Percentiles rank a stretch among this genome's conserved stretches.
phyloP scores from a whole-genome alignment of 2,888 invertebrate species.

The Leucoma salicis region DNA sequence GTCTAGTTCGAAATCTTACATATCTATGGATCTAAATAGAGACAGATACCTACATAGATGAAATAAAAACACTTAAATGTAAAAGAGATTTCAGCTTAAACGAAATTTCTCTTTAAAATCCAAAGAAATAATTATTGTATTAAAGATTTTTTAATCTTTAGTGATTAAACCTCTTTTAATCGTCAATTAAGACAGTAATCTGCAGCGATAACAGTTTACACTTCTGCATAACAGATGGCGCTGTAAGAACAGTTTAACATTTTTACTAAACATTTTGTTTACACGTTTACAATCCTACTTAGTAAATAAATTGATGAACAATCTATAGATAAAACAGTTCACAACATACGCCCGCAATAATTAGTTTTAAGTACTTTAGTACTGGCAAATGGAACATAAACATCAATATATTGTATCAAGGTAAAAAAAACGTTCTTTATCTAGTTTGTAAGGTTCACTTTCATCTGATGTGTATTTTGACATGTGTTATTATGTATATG shows the following conservation, averaged over 20 bases:
- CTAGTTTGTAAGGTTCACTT: conserved; percentile 13
- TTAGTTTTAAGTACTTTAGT: background rate
- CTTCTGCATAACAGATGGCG: conserved; percentile 21
- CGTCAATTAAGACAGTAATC: conserved; percentile 1
- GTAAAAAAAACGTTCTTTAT: rapidly evolving
- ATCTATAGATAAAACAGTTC: too few species aligned
- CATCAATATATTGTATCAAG: conserved; percentile 9
- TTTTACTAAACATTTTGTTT: background rate
- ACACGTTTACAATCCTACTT: background rate
- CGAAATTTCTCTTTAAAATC: background rate
- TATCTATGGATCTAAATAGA: too few species aligned
- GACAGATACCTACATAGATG: too few species aligned
- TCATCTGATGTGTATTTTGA: conserved; percentile 1
- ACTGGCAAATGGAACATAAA: background rate
- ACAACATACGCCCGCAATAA: background rate
- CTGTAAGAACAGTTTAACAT: conserved; percentile 3
- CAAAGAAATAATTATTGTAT: background rate
- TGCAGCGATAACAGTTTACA: conserved; percentile 3
- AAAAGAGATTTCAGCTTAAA: too few species aligned
- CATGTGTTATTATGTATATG: conserved; percentile 9
- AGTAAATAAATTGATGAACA: too few species aligned
- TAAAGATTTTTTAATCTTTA: conserved; percentile 1
- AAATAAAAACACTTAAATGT: too few species aligned
- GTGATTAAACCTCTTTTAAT: conserved; percentile 10
- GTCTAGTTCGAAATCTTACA: too few species aligned